A percentile compares a stretch with the other conserved stretches of the same genome.
Evolutionary conservation across 2,888 invertebrate species (phyloP).

Genomic region (Nomada lathburiana): DNA sequence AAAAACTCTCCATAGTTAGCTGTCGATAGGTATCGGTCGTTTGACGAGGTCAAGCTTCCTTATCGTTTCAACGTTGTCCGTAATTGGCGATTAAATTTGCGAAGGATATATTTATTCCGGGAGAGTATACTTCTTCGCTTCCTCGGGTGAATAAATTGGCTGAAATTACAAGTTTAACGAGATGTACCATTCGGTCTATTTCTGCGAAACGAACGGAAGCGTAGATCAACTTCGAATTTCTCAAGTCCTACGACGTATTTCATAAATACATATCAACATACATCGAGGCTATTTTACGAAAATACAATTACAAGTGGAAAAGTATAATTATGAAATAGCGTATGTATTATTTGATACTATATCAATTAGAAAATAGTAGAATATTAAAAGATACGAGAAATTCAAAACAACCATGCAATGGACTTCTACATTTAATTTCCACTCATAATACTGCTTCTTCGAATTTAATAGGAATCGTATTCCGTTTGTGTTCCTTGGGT

Average conservation of each 20-base stretch:
- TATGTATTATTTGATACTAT: too few species aligned
- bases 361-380: too few species aligned
- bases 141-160: conserved; percentile 69
- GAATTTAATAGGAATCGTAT: too few species aligned
- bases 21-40: conserved; percentile 62
- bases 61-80: conserved; percentile 54
- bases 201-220: conserved; percentile 2
- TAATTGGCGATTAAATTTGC: conserved; percentile 74
- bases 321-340: too few species aligned
- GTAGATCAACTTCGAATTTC: conserved; percentile 27
- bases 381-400: not conserved
- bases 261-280: not conserved
- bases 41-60: conserved; percentile 58
- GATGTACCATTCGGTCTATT: conserved; percentile 30
- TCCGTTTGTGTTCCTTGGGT: too few species aligned
- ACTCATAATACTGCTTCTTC: too few species aligned
- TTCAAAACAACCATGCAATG: too few species aligned
- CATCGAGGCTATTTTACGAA: not conserved
- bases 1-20: conserved; percentile 44
- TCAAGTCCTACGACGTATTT: not conserved
- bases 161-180: conserved; percentile 69
- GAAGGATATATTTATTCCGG: conserved; percentile 60
- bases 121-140: conserved; percentile 49
- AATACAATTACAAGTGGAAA: too few species aligned
- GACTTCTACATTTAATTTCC: too few species aligned